phyloP scores from a whole-genome alignment of 2,113 vertebrate genomes.

The Xenopus laevis region DNA sequence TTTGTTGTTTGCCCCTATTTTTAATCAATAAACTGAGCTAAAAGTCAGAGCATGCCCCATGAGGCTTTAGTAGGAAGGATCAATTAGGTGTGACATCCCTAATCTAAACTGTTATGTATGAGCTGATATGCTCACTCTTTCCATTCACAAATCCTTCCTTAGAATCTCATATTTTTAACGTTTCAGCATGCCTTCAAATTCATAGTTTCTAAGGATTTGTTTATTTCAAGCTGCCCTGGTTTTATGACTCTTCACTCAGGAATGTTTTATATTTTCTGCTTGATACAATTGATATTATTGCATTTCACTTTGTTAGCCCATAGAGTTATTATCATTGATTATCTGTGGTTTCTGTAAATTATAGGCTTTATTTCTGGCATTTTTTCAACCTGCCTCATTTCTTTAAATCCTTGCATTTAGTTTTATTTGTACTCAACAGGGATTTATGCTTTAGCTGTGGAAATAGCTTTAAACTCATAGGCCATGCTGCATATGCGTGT shows the following conservation, averaged over 20 bases:
- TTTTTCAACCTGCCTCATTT: neutral
- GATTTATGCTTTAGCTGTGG: neutral
- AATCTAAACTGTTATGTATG: no score
- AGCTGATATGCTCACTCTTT: neutral
- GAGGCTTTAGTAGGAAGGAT: no score
- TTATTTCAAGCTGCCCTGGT: neutral
- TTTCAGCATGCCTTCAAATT: constrained; percentile 7
- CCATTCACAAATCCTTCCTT: no score
- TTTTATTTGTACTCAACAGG: neutral
- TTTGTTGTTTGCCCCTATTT: no score
- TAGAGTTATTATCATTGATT: constrained; percentile 32
- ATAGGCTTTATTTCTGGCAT: constrained; percentile 26
- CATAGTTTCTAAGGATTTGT: neutral
- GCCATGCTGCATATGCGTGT: neutral
- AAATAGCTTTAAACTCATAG: neutral
- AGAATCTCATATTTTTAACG: neutral
- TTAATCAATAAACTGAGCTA: no score
- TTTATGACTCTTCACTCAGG: constrained; percentile 15
- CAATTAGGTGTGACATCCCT: no score
- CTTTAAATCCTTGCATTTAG: neutral
- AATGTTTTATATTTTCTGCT: constrained; percentile 37
- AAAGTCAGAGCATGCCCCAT: no score
- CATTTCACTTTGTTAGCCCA: constrained; percentile 11
- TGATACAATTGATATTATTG: constrained; percentile 11
- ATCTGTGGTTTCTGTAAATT: constrained; percentile 33